phyloP scores from a whole-genome alignment of 2,888 invertebrate species.

The Chesias legatella region DNA sequence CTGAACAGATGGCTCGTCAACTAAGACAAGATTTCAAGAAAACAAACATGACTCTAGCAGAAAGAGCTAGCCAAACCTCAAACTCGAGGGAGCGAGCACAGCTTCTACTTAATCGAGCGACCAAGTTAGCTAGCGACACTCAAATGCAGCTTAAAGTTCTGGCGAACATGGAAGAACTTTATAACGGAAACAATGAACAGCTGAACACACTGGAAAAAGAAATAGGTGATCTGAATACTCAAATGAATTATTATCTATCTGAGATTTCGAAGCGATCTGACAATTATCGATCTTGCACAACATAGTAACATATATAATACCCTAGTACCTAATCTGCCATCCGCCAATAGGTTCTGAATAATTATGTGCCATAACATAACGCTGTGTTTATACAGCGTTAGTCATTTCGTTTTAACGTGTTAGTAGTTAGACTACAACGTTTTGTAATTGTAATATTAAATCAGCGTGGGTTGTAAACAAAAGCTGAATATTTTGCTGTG shows the following conservation, averaged over 20 bases:
- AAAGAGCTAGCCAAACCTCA: conserved; percentile 87
- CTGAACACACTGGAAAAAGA: conserved; percentile 80
- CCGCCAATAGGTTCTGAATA: conserved; percentile 4
- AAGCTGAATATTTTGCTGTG: conserved; percentile 14
- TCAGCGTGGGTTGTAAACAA: conserved; percentile 35
- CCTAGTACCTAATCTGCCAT: neutral
- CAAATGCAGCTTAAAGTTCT: conserved; percentile 86
- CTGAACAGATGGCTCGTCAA: conserved; percentile 82
- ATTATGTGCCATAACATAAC: conserved; percentile 49
- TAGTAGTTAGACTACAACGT: conserved; percentile 52
- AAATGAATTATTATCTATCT: conserved; percentile 83
- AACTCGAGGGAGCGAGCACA: conserved; percentile 90
- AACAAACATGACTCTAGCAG: conserved; percentile 85
- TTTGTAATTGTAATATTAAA: conserved; percentile 45
- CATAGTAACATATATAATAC: conserved; percentile 37
- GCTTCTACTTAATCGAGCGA: conserved; percentile 87
- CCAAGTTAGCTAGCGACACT: conserved; percentile 89
- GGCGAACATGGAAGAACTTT: conserved; percentile 84
- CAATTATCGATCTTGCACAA: conserved; percentile 81
- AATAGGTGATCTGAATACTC: conserved; percentile 81
- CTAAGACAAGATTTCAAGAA: conserved; percentile 85
- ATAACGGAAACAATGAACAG: conserved; percentile 82
- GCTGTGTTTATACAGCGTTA: conserved; percentile 32
- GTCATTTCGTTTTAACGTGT: conserved; percentile 41
- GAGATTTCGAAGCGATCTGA: conserved; percentile 83